A percentile compares a stretch with the other conserved stretches of the same genome.
Evolutionary conservation across 1,140 invertebrate genomes (phyloP).

Genomic region (Pectinophora gossypiella): DNA sequence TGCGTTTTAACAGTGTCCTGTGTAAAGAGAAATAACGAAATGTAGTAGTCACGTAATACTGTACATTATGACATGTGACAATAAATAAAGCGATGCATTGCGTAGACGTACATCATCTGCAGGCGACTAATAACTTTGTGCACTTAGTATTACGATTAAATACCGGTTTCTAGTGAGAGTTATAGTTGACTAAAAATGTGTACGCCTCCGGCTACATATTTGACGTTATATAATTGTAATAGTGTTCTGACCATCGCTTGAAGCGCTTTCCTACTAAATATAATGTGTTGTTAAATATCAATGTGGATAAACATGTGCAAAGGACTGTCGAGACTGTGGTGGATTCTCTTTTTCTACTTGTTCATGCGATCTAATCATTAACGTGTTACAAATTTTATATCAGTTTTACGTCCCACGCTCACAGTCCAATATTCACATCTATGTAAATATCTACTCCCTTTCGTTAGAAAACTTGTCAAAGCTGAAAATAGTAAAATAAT

Average conservation of each 20-base stretch:
- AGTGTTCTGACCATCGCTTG: slow-evolving; percentile 26
- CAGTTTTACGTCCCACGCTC: too few relatives aligned
- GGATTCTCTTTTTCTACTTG: too few relatives aligned
- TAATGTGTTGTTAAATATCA: background rate
- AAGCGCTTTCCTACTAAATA: slow-evolving; percentile 22
- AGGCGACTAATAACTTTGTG: too few relatives aligned
- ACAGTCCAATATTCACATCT: too few relatives aligned
- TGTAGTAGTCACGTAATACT: slow-evolving; percentile 42
- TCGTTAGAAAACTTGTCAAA: slow-evolving; percentile 38
- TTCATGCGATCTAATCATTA: too few relatives aligned
- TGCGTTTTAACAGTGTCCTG: slow-evolving; percentile 35
- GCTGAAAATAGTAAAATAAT: slow-evolving; percentile 64
- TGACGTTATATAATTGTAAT: slow-evolving; percentile 28
- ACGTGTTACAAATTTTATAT: too few relatives aligned
- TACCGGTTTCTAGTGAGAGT: too few relatives aligned
- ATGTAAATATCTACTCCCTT: slow-evolving; percentile 46
- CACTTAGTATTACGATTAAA: too few relatives aligned
- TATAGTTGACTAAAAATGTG: too few relatives aligned
- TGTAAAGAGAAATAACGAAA: slow-evolving; percentile 40
- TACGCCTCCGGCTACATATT: too few relatives aligned
- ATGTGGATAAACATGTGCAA: too few relatives aligned
- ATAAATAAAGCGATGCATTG: background rate
- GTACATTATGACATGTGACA: slow-evolving; percentile 22
- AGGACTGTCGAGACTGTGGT: too few relatives aligned
- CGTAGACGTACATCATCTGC: background rate